These are phyloP conservation scores for Oophaga sylvatica DNA, from an alignment of 2,797 vertebrate species.

Conservation along the genomic window DNA sequence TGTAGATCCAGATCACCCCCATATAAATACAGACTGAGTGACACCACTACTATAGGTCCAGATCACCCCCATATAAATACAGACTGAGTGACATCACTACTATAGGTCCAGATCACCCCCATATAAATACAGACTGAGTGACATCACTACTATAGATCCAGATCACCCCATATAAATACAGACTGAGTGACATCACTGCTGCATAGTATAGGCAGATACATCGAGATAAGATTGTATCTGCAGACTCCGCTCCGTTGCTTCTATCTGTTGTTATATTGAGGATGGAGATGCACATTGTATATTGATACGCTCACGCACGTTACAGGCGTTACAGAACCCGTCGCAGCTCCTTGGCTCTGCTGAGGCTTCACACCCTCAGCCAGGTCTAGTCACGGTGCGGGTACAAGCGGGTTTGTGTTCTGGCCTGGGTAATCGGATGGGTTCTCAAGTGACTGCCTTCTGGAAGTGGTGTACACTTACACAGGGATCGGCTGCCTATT, in stretches of 20 bases:
- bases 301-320: too few relatives aligned
- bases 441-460: background rate
- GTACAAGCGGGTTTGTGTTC: background rate
- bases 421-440: background rate
- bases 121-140: background rate
- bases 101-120: background rate
- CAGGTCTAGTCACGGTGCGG: background rate
- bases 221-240: too few relatives aligned
- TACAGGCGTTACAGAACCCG: too few relatives aligned
- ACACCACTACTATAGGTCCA: background rate
- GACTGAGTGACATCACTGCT: background rate
- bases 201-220: background rate
- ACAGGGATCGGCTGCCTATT: background rate
- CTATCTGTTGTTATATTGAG: too few relatives aligned
- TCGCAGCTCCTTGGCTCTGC: too few relatives aligned
- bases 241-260: too few relatives aligned
- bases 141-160: background rate
- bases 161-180: background rate
- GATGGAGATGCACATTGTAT: too few relatives aligned
- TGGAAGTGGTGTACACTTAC: background rate
- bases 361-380: too few relatives aligned
- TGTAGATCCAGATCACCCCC: too few relatives aligned
- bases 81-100: background rate
- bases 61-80: background rate
- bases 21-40: background rate